Base-by-base conservation (phyloP, 2,888 invertebrate genomes). In the Tenodera sinensis region DNA sequence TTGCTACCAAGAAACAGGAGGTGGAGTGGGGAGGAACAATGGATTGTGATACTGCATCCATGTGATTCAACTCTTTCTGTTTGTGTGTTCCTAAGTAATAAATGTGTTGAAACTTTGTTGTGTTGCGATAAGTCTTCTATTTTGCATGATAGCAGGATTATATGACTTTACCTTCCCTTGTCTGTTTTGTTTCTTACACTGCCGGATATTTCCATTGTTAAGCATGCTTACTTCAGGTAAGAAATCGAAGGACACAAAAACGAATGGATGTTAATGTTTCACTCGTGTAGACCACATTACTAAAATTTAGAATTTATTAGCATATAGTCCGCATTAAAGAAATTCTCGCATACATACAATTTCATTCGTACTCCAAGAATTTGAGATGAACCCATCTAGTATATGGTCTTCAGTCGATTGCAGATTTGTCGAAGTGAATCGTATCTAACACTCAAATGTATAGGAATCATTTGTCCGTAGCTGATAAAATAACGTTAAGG, bases 41-140 rank as follows among this genome's bases (percentile, higher is more conserved):
- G 83, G 87, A 87, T 87, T 87, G 34, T 85, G 85, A 81, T 71
- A 71, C 85, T 90, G 30, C 88, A n/a, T 84, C 88, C 88, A 42
- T 28, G 47, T 27, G 15, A 83, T 54, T 84, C 87, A 83, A 28
- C 86, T 28, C 14, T 88, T 85, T 88, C 85, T 83, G 34, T 47
- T 81, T 89, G 83, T 83, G 71, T 83, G 54, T 88, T 82, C n/a
- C 89, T 81, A 14, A 27, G 87, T 83, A 87, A 87, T 83, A 83
- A 87, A 87, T 87, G 87, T 87, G 87, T 71, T 87, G 28, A 87
- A 87, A 87, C 25, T 87, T 87, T 87, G 82, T 87, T 87, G 87
- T 82, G 82, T 28, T 82, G 34, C 81, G 83, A 87, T 34, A 87
- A 12, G 83, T 34, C 34, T 87, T 42, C 87, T 83, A 82, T 83